phyloP scores from a whole-genome alignment of 2,888 invertebrate species.

The Syritta pipiens region DNA sequence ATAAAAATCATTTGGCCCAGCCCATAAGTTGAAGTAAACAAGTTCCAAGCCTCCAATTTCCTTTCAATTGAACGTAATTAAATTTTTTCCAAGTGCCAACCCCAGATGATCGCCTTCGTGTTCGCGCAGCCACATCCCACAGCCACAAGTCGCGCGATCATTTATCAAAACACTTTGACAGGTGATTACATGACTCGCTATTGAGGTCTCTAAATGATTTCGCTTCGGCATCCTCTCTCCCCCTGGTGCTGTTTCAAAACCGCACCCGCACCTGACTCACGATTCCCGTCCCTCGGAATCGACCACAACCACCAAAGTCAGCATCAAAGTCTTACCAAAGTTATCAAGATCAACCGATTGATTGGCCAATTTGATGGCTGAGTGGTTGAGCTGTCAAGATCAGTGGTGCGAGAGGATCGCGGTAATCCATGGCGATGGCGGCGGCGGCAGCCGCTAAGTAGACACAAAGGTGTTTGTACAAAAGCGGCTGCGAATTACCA shows the following conservation, averaged over 20 bases:
- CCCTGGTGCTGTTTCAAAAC: no score
- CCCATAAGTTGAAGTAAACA: constrained; percentile 31
- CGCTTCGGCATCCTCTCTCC: no score
- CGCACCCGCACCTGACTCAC: constrained; percentile 70
- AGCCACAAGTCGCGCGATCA: constrained; percentile 51
- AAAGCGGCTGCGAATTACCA: constrained; percentile 58
- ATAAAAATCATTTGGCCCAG: constrained; percentile 22
- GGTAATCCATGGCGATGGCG: constrained; percentile 33
- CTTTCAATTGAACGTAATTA: constrained; percentile 62
- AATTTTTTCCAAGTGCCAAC: constrained; percentile 37
- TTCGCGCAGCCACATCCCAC: constrained; percentile 15
- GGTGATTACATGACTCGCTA: constrained; percentile 64
- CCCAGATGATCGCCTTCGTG: constrained; percentile 29
- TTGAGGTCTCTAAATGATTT: constrained; percentile 66
- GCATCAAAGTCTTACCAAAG: constrained; percentile 12
- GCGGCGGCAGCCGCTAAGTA: constrained; percentile 49
- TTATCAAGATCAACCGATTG: constrained; percentile 67
- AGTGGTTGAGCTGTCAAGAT: constrained; percentile 62
- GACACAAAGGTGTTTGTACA: constrained; percentile 51
- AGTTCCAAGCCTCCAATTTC: constrained; percentile 35
- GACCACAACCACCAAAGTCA: not conserved
- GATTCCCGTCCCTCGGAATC: constrained; percentile 29
- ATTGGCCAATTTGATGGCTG: constrained; percentile 69
- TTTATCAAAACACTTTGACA: constrained; percentile 69
- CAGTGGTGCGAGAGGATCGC: constrained; percentile 9